A percentile compares a stretch with the other conserved stretches of the same genome.
Conservation (phyloP, 1,140 invertebrate species). For the Cydia strobilella region DNA sequence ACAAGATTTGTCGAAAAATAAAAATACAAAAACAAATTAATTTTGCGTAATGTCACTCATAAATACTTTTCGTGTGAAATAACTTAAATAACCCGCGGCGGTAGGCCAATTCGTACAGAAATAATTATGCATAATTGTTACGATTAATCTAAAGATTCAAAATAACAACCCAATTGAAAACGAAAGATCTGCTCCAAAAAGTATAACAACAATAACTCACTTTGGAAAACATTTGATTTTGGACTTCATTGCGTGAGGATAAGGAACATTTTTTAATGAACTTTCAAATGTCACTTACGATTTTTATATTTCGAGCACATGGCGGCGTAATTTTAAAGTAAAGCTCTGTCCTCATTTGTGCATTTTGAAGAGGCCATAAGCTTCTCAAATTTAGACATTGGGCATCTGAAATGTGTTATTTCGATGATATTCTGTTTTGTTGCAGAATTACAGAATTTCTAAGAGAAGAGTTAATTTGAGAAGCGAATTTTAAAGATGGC, state of each 20-base stretch:
- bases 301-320: neutral
- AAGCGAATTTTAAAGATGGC: too few species aligned
- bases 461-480: too few species aligned
- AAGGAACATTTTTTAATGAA: too few species aligned
- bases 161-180: conserved; percentile 11
- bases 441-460: too few species aligned
- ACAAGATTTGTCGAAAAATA: conserved; percentile 19
- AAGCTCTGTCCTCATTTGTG: neutral
- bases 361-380: neutral
- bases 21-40: conserved; percentile 29
- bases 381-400: neutral
- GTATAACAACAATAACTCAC: too few species aligned
- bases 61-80: conserved; percentile 18
- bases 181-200: neutral
- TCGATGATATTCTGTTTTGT: too few species aligned
- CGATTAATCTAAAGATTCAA: conserved; percentile 11
- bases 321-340: conserved; percentile 4
- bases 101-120: neutral
- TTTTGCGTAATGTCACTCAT: conserved; percentile 10
- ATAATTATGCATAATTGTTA: conserved; percentile 15
- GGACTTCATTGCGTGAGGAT: too few species aligned
- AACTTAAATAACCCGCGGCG: neutral
- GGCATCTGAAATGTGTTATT: neutral
- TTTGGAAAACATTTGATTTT: too few species aligned
- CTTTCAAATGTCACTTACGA: too few species aligned